Base-by-base conservation (phyloP, 2,888 invertebrate genomes). In the Drosophila paranaensis region DNA sequence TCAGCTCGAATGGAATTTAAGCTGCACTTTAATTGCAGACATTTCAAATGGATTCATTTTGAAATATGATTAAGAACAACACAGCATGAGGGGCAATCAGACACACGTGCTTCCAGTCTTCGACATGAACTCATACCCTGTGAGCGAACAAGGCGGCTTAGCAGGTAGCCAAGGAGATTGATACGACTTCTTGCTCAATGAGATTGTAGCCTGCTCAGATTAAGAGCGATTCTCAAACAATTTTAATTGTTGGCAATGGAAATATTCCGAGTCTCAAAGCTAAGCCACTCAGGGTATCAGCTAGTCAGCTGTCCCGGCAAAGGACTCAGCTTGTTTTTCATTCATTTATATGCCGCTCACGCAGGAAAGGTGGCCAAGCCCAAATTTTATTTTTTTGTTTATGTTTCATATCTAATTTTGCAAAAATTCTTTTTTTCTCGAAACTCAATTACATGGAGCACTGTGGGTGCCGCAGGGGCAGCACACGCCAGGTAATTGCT, bases 391-490 rank as follows among this genome's bases (percentile, higher is more conserved):
- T 51, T 40, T 53, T 60, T 51, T 60, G 48, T 56, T 61, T 39
- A 13, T 35, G 35, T 30, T 60, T 66, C 58, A 71, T 71, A 75
- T 84, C 82, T 75, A 83, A 88, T 88, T 89, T 87, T 75, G 60
- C 74, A 75, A 68, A 89, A 87, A 74, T 81, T 81, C 68, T 70
- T 68, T 64, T 37, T 68, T 40, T 3, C 3, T 0, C 25, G 46
- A 88, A 84, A 89, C 83, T 85, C 85, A 84, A 89, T 84, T 84
- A 89, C 70, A 71, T 69, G 45, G 45, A 25, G 16, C 63, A 50
- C 57, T 46, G 43, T 54, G 13, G 40, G 42, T 13, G 56, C 58
- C 48, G 20, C 57, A 81, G 64, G 43, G 46, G 53, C 55, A 54
- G 43, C 10, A 43, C 67, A 61, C 60, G 55, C 50, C 75, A 74